These are phyloP conservation scores for Hecatera dysodea DNA, from an alignment of 2,888 invertebrate species.

Conservation along the genomic window DNA sequence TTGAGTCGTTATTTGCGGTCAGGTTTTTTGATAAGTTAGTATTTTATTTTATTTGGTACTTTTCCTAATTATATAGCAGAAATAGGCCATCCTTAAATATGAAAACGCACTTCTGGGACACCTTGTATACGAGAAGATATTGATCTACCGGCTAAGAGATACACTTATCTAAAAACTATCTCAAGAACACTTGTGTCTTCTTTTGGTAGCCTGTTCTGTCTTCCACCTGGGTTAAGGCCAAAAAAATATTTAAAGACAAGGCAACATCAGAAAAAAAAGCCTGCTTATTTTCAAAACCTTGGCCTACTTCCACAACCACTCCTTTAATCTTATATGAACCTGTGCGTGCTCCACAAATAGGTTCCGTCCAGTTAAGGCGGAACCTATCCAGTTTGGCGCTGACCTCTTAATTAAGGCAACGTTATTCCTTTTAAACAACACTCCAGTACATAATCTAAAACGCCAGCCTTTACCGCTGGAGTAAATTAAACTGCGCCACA, in stretches of 20 bases:
- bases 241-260: not conserved
- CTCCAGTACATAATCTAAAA: not conserved
- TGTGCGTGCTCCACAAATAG: not conserved
- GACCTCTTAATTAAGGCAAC: not conserved
- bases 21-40: too few species aligned
- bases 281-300: too few species aligned
- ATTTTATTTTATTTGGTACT: too few species aligned
- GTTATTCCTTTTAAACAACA: too few species aligned
- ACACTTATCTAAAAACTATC: not conserved
- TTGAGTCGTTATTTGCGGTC: too few species aligned
- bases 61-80: too few species aligned
- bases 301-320: not conserved
- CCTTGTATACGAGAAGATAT: not conserved
- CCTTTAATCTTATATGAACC: too few species aligned
- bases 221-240: not conserved
- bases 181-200: too few species aligned
- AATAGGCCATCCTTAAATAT: too few species aligned
- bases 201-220: not conserved
- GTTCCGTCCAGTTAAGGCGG: not conserved
- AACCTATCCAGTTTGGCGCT: not conserved
- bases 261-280: not conserved
- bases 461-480: not conserved
- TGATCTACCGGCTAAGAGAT: not conserved
- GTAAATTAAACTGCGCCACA: not conserved
- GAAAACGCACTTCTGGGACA: too few species aligned